Percentiles rank a stretch among this genome's conserved stretches.
Conservation (phyloP, 2,113 vertebrate species). For the Caretta caretta region DNA sequence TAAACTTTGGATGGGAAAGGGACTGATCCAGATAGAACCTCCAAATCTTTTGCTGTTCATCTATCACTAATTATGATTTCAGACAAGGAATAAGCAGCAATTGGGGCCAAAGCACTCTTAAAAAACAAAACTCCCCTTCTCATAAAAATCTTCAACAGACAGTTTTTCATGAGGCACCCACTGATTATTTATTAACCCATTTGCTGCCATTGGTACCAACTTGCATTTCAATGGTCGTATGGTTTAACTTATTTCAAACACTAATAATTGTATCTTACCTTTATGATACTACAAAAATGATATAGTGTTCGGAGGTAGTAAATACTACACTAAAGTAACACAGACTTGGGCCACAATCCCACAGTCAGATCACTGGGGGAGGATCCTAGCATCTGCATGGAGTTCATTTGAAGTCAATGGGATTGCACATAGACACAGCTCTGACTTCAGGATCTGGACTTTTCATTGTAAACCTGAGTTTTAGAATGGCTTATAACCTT, state of each 20-base stretch:
- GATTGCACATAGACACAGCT: background rate
- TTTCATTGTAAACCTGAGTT: background rate
- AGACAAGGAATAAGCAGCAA: background rate
- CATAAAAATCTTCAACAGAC: background rate
- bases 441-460: background rate
- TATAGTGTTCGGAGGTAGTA: background rate
- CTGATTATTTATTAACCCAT: background rate
- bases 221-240: background rate
- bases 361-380: background rate
- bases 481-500: background rate
- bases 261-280: background rate
- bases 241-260: background rate
- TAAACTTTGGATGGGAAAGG: background rate
- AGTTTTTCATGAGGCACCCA: background rate
- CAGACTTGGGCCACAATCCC: background rate
- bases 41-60: background rate
- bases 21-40: background rate
- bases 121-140: background rate
- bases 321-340: background rate
- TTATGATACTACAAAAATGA: background rate
- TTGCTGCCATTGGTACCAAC: background rate
- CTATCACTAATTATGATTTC: background rate
- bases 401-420: background rate
- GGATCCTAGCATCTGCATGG: background rate
- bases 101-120: background rate